Base-by-base conservation (phyloP, 2,797 vertebrate genomes). In the Hozukius guyotensis region DNA sequence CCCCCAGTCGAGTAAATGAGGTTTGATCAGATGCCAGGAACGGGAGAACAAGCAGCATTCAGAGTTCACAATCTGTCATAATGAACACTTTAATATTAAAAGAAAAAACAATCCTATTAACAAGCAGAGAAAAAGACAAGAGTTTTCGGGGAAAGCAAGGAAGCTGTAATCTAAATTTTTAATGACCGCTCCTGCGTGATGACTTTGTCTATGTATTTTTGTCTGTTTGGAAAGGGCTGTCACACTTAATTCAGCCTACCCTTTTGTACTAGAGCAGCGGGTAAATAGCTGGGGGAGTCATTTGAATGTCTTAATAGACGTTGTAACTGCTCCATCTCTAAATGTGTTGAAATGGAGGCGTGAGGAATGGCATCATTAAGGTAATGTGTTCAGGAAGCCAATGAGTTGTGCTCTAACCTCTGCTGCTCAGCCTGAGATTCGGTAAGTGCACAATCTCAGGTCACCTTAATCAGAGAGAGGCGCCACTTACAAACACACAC, bases 111-210 rank as follows among this genome's bases (percentile, higher is more conserved):
- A 87, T 91, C 88, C 85, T 78, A 90, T 93, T 90, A 94, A 88
- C 60, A 80, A 89, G 86, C 82, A 82, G 80, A 88, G 87, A 82
- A 42, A 57, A 86, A 92, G 80, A 92, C 79, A 60, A 75, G 79
- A 76, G 69, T 86, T 94, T 90, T 87, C 22, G 4, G 69, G 52
- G 85, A 86, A 52, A 86, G 87, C 72, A 75, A 64, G 82, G 81
- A 91, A 92, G 91, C 90, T 83, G 86, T 82, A 87, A 87, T 93
- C 83, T 94, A 90, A 94, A 95, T 93, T 91, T 93, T 94, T 94
- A 93, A 96, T 95, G 88, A 49, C 78, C 25, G 16, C 83, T 93
- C 83, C 86, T 83, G 77, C 77, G 62, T 88, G 91, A 90, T 88
- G 72, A 82, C 72, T 83, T 85, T 81, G 77, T 91, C 76, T 81